Evolutionary conservation across 2,888 invertebrate genomes (phyloP).

Genomic region (Stenichneumon culpator): DNA sequence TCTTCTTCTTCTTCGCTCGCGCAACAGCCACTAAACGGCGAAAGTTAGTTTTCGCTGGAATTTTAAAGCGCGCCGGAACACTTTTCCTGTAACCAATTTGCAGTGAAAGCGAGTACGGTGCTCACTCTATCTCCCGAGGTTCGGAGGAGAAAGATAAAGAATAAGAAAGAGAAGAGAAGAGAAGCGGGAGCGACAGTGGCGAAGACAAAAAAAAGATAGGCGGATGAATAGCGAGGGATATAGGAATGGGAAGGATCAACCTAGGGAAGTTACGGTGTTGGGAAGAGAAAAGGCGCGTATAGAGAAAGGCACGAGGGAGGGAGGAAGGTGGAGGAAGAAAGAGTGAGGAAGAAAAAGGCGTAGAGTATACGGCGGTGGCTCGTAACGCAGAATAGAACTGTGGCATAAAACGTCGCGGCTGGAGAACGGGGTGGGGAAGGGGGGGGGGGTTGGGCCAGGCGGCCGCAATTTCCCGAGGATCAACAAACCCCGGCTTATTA

Average conservation of each 20-base stretch:
- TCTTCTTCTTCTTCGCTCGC: neutral
- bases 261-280: conserved; percentile 13
- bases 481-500: conserved; percentile 82
- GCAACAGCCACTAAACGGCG: conserved; percentile 31
- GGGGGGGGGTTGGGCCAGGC: conserved; percentile 50
- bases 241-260: conserved; percentile 60
- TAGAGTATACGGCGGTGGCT: conserved; percentile 50
- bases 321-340: conserved; percentile 37
- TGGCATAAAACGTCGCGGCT: conserved; percentile 76
- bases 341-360: conserved; percentile 18
- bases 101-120: conserved; percentile 39
- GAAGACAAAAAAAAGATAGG: conserved; percentile 20
- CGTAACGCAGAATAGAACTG: conserved; percentile 76
- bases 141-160: neutral
- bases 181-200: neutral
- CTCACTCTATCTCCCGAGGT: neutral
- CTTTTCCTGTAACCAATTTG: conserved; percentile 54
- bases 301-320: conserved; percentile 43
- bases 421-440: conserved; percentile 29
- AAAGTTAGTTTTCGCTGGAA: conserved; percentile 35
- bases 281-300: conserved; percentile 11
- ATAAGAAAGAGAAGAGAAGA: neutral
- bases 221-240: conserved; percentile 57
- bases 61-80: conserved; percentile 14
- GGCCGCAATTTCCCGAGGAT: conserved; percentile 81